Evolutionary conservation across 2,888 invertebrate genomes (phyloP).

Genomic region (Hypercompe scribonia): DNA sequence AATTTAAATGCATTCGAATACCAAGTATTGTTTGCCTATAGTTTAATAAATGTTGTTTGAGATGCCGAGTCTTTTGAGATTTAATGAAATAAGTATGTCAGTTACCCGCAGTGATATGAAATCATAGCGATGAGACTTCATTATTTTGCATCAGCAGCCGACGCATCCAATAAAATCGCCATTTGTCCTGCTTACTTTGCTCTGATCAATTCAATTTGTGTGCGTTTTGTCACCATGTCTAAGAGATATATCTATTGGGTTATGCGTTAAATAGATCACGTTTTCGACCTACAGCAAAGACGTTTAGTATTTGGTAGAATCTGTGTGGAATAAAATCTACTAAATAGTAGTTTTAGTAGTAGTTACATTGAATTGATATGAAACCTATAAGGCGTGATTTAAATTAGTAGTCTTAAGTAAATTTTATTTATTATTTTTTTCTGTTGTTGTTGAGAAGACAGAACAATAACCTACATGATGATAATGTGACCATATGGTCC

Average conservation of each 20-base stretch:
- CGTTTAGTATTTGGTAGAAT: not conserved
- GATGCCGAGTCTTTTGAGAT: not conserved
- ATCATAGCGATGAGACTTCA: slow-evolving; percentile 40
- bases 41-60: not conserved
- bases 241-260: slow-evolving; percentile 2
- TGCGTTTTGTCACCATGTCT: slow-evolving; percentile 5
- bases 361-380: not conserved
- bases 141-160: slow-evolving; percentile 50
- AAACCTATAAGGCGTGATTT: too few relatives aligned
- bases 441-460: too few relatives aligned
- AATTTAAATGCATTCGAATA: not conserved
- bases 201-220: slow-evolving; percentile 36
- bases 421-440: too few relatives aligned
- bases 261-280: slow-evolving; percentile 12
- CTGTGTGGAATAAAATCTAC: not conserved
- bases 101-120: slow-evolving; percentile 4
- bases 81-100: slow-evolving; percentile 1
- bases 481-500: too few relatives aligned
- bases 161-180: slow-evolving; percentile 57
- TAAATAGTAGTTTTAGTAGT: not conserved
- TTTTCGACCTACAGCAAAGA: not conserved
- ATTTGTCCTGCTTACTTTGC: slow-evolving; percentile 57
- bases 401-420: too few relatives aligned
- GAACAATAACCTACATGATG: too few relatives aligned
- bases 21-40: not conserved